Base-by-base conservation (phyloP, 64 coral and sea anemone genomes). In the Orbicella faveolata region DNA sequence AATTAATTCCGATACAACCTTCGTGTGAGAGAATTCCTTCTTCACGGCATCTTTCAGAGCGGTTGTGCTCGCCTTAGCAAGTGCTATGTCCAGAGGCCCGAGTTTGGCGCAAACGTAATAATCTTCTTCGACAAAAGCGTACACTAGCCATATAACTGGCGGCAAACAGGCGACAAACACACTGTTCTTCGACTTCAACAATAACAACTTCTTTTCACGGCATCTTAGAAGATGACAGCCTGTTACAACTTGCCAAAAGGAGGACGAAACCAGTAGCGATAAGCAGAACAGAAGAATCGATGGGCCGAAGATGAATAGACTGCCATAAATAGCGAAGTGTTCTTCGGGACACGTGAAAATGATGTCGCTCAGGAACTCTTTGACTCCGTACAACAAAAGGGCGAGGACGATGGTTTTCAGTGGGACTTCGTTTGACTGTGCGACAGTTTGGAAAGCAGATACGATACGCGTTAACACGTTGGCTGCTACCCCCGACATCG, bases 61-160 rank as follows among this genome's bases (percentile, higher is more conserved):
- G 15, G 35, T 79, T 36, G 87, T 90, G 68, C 90, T 93, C 16
- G 64, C 83, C 13, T 55, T 73, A 30, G 76, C 75, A 63, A 87
- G 37, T 34, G 91, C 88, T 35, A 57, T 23, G 6, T 75, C 51
- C 12, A 87, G 33, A 61, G 91, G 89, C 25, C 94, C 94, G 76
- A 96, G 81, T 52, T 93, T 87, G 4, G 94, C 90, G 67, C 94
- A 96, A 21, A 90, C 76, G 75, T 87, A 96, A 34, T 90, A 96
- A 63, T 96, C 89, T 19, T 74, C 55, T 81, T 93, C 91, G 6
- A 88, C 91, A 66, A 96, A 96, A 9, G 86, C 88, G 34, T 93
- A 88, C 26, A 96, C 86, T 12, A 96, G 18, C 94, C 94, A 96
- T 34, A 96, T 76, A 1, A 93, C 48, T 21, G 94, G 94, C 16